Evolutionary conservation across 2,113 vertebrate genomes (phyloP), one percentile per base, ranked within the genome.

Genomic region (Aphyosemion australe): DNA sequence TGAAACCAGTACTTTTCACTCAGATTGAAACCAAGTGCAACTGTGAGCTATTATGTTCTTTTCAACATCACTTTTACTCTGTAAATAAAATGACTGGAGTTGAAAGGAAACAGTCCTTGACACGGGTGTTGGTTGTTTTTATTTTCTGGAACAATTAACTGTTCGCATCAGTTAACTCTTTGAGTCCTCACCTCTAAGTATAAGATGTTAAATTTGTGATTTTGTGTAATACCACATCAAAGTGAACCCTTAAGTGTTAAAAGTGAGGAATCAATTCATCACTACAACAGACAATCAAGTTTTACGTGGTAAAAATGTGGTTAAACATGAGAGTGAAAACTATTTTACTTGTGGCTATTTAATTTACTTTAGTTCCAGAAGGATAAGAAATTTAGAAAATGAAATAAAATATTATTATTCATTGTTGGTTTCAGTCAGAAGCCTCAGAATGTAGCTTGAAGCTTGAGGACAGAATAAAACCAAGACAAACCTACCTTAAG

Each of bases 381-480:
- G 51, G 48, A 58, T 69, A 59, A 76, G 61, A 83, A 71, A 80
- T 73, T 60, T 66, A 65, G 47, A 62, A 42, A 26, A 26, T 26
- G 26, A 26, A 26, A 50, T 67, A 78, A 69, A 52, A 54, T 16
- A 54, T 60, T 41, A 59, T 63, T 73, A 70, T 26, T 52, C 60
- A 69, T 72, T 52, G 62, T 66, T 16, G 53, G 19, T 76, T 72
- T 70, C 26, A 67, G 34, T 73, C 15, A 59, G 7, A 16, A 59
- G 20, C 37, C 9, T 47, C 43, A 39, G 34, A 61, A 18, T 32
- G 32, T 31, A 18, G 34, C 32, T 39, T 6, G 1, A 58, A 31
- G 20, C 47, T 16, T 11, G 7, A 37, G 34, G 34, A 37, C 34
- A 11, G n/a, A 53, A 20, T 20, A 19, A 6, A 15, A 4, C 52